Percentiles rank a stretch among this genome's conserved stretches.
phyloP scores from a whole-genome alignment of 2,888 invertebrate genomes.

The Tridacna gigas region DNA sequence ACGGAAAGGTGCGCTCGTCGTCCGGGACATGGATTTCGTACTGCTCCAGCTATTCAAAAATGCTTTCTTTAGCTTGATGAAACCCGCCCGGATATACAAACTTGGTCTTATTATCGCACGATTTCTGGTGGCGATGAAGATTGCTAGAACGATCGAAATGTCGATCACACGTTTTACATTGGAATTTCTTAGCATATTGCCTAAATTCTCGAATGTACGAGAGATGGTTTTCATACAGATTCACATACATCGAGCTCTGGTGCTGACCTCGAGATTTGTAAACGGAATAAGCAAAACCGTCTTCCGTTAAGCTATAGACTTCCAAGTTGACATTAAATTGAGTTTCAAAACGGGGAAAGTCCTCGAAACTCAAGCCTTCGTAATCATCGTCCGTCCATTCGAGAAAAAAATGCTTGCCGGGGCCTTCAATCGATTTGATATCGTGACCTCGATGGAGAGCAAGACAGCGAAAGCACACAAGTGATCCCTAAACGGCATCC shows the following conservation, averaged over 20 bases:
- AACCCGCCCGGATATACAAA: slow-evolving; percentile 54
- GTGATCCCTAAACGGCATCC: slow-evolving; percentile 35
- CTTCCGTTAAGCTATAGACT: too few relatives aligned
- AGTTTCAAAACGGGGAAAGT: slow-evolving; percentile 39
- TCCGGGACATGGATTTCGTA: slow-evolving; percentile 40
- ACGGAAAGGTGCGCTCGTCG: slow-evolving; percentile 39
- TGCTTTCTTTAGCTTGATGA: slow-evolving; percentile 20
- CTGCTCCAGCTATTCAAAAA: slow-evolving; percentile 50
- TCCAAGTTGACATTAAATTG: slow-evolving; percentile 42
- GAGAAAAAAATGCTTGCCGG: not conserved
- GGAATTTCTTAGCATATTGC: slow-evolving; percentile 21
- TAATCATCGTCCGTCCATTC: slow-evolving; percentile 24
- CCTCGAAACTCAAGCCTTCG: too few relatives aligned
- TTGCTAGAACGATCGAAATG: slow-evolving; percentile 31
- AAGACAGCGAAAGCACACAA: slow-evolving; percentile 52
- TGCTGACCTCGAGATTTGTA: too few relatives aligned
- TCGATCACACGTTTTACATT: slow-evolving; percentile 51
- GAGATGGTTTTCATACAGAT: slow-evolving; percentile 48
- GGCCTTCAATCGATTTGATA: slow-evolving; percentile 34
- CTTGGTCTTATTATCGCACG: slow-evolving; percentile 44
- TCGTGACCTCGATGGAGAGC: slow-evolving; percentile 37
- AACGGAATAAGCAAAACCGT: too few relatives aligned
- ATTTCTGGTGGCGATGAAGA: slow-evolving; percentile 39
- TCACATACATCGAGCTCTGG: slow-evolving; percentile 45
- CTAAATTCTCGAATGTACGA: slow-evolving; percentile 14